These are phyloP conservation scores for Oceanites oceanicus DNA, from an alignment of 2,113 vertebrate species.

Conservation along the genomic window DNA sequence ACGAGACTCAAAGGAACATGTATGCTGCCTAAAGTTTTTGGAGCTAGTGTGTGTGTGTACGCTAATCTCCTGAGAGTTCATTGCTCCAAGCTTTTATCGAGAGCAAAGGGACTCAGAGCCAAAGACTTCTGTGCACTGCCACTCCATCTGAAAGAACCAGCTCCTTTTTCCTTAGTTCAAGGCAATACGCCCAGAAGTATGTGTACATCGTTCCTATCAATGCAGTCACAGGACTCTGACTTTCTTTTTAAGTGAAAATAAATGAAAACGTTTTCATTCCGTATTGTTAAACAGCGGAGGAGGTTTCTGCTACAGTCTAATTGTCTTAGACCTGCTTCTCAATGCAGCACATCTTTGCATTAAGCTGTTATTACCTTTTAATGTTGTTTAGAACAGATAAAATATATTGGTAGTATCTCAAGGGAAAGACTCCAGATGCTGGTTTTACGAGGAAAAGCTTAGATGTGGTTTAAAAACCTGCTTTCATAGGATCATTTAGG, in stretches of 20 bases:
- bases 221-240: conserved; percentile 36
- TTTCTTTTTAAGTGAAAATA: conserved; percentile 47
- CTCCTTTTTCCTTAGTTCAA: conserved; percentile 59
- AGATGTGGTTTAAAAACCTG: neutral
- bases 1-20: conserved; percentile 60
- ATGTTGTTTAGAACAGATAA: neutral
- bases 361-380: neutral
- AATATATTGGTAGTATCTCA: neutral
- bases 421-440: neutral
- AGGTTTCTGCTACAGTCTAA: neutral
- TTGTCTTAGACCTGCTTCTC: conserved; percentile 40
- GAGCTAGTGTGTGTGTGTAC: neutral
- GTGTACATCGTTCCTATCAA: conserved; percentile 46
- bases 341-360: neutral
- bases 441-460: neutral
- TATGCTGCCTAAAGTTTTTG: conserved; percentile 58
- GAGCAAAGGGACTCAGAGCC: conserved; percentile 48
- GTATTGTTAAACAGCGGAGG: neutral
- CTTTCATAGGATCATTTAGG: neutral
- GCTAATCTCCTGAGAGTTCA: conserved; percentile 58
- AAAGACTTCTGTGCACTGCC: conserved; percentile 33
- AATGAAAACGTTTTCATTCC: conserved; percentile 10
- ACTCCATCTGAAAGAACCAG: conserved; percentile 60
- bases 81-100: conserved; percentile 39
- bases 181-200: conserved; percentile 29